Base-by-base conservation (phyloP, 2,113 vertebrate species). In the Tetrax tetrax region DNA sequence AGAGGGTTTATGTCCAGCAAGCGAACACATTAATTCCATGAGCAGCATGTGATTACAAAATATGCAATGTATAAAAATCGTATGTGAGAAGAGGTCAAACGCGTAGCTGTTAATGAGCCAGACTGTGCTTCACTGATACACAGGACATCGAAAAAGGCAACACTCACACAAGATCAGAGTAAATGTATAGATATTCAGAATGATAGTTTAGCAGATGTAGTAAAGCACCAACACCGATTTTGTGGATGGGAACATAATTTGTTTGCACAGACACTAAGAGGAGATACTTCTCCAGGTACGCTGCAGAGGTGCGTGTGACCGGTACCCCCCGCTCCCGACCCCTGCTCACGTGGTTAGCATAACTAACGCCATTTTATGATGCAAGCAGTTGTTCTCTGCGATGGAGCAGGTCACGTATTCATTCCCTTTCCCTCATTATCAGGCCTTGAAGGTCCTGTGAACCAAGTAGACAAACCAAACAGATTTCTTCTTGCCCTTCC, bases 1-100 rank as follows among this genome's bases (percentile, higher is more conserved):
- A 97, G 68, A 95, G 51, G 64, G 92, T 91, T 91, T 91, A 94
- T 81, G 96, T 82, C 75, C 56, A 96, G 28, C 14, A 63, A 47
- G 48, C 1, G 6, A 91, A 78, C 24, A 47, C 11, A 28, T 89
- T 81, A 51, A 90, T 56, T 81, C 48, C 24, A 43, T 17, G n/a
- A 94, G 37, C 43, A 83, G 59, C 37, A 54, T 29, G 47, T 70
- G 61, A 93, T 64, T 47, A 72, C 35, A 48, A 95, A 94, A 90
- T 64, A 79, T 0, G 5, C 18, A 45, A 65, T 2, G 1, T 79
- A 69, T 35, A 82, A 74, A 89, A 93, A 74, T 50, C 14, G n/a
- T 37, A 60, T 20, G 21, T 0, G 5, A 80, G 89, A 93, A 79
- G 45, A 93, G 41, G 75, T 70, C 78, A 83, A 77, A 77, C 18